Conservation (phyloP, 2,888 invertebrate genomes). For the Elegia similella region DNA sequence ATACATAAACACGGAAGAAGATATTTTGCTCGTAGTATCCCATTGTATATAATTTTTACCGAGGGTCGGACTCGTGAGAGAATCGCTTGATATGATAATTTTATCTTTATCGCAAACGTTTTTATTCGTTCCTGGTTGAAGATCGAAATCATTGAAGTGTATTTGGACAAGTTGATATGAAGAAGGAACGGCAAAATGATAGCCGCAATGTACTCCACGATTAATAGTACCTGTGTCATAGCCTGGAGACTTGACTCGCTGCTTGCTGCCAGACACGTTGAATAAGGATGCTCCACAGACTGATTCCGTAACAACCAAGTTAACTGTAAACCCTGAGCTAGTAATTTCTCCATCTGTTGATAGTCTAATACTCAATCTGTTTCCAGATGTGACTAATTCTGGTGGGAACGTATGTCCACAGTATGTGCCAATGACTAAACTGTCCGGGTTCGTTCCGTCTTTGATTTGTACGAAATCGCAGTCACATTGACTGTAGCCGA, state of each 20-base stretch:
- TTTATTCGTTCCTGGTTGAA: slow-evolving; percentile 41
- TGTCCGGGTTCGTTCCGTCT: slow-evolving; percentile 86
- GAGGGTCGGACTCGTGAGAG: slow-evolving; percentile 31
- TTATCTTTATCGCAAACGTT: slow-evolving; percentile 56
- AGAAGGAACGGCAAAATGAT: slow-evolving; percentile 42
- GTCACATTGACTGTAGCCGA: slow-evolving; percentile 76
- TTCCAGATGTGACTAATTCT: slow-evolving; percentile 80
- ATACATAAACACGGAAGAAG: slow-evolving; percentile 42
- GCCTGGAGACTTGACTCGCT: slow-evolving; percentile 55
- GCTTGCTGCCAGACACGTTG: slow-evolving; percentile 32
- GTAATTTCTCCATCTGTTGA: slow-evolving; percentile 82
- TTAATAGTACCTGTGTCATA: slow-evolving; percentile 51
- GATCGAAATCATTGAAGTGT: slow-evolving; percentile 47
- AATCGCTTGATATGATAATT: slow-evolving; percentile 46
- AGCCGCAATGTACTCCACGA: slow-evolving; percentile 59
- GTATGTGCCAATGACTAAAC: slow-evolving; percentile 84
- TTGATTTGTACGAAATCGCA: slow-evolving; percentile 88
- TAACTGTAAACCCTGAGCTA: slow-evolving; percentile 84
- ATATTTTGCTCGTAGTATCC: slow-evolving; percentile 32
- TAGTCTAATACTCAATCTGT: slow-evolving; percentile 84
- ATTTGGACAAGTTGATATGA: slow-evolving; percentile 41
- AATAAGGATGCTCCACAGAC: slow-evolving; percentile 52
- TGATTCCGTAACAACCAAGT: slow-evolving; percentile 70
- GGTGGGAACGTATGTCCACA: slow-evolving; percentile 85
- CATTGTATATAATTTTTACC: slow-evolving; percentile 54